Evolutionary conservation across 2,888 invertebrate genomes (phyloP), one percentile per base, ranked within the genome.

Genomic region (Morinoia aosen): DNA sequence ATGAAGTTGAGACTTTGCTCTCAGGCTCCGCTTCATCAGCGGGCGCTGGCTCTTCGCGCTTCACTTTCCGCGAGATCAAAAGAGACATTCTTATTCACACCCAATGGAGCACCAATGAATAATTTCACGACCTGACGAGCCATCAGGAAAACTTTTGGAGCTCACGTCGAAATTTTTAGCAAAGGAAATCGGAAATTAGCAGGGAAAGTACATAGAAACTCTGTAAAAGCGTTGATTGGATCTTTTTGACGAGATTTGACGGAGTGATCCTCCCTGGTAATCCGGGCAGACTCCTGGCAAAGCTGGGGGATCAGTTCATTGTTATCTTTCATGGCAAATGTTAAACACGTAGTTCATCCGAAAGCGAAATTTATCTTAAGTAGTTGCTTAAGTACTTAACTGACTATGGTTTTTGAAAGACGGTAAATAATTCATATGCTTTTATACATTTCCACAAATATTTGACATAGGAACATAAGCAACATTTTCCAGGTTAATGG

Each of bases 61-160:
- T 90, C 39, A 40, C 48, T 48, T 90, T 90, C 10, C 90, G 90
- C 33, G 39, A 90, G 90, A 90, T 90, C 48, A 40, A 90, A 90
- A 90, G 90, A 90, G 39, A 48, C 90, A 90, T 90, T 93, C 57
- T 93, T 57, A 93, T 93, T 93, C 57, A 56, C 93, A 33, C 57
- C 33, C 93, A 56, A 93, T 93, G 58, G 93, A 93, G 48, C 93
- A n/a, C 57, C 93, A 93, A 93, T 93, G 93, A 93, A 93, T 93
- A 93, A 93, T 93, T 93, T 93, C 33, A 57, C 57, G 93, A 93
- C 33, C 93, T 93, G 57, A 16, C 93, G 57, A 93, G 33, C 93
- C 57, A 93, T 93, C 58, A 93, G 57, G 33, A 33, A 57, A 56
- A 57, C 25, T 56, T 93, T 93, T 57, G 48, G 40, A 14, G 12